Evolutionary conservation across 1,140 invertebrate genomes (phyloP), one percentile per base, ranked within the genome.

Genomic region (Ridgeia piscesae): DNA sequence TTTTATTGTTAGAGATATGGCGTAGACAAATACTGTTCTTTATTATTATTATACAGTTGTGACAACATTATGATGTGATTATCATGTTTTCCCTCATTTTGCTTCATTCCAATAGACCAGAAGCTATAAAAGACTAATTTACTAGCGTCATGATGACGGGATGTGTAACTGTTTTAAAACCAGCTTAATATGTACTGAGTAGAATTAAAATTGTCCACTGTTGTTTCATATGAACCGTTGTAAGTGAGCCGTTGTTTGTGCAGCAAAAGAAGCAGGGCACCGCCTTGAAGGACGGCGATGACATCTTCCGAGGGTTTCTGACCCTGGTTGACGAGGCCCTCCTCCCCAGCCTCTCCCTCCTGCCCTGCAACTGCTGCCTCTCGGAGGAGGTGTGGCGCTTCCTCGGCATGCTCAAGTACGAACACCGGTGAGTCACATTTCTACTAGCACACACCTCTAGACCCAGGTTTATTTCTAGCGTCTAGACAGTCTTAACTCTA

Each of bases 351-450:
- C 96, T 99, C 0, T 98, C 98, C 0, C 97, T 99, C 93, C 97
- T 99, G 96, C 98, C 99, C 93, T 98, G 98, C 93, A 99, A 99
- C 95, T 99, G 98, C 95, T 98, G 98, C 94, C 97, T 99, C 94
- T 98, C 99, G 34, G 99, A 99, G 96, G 98, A 99, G 96, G 97
- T 99, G 77, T 99, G 99, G 98, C 97, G 97, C 89, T 97, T 99
- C 91, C 95, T 99, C 0, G 98, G 98, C 95, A 96, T 98, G 77
- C 99, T 98, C 96, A 98, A 99, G 1, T 99, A 99, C 96, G 97
- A 99, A 94, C 97, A 97, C 95, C 97, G 98, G 97, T 98, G 96
- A 94, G 93, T 89, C 33, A 11, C 27, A 77, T 77, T 21, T 77
- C 58, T 77, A 77, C 17, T 77, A 21, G 0, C 58, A 31, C 27